Evolutionary conservation across 2,888 invertebrate species (phyloP), one percentile per base, ranked within the genome.

Genomic region (Empis stercorea): DNA sequence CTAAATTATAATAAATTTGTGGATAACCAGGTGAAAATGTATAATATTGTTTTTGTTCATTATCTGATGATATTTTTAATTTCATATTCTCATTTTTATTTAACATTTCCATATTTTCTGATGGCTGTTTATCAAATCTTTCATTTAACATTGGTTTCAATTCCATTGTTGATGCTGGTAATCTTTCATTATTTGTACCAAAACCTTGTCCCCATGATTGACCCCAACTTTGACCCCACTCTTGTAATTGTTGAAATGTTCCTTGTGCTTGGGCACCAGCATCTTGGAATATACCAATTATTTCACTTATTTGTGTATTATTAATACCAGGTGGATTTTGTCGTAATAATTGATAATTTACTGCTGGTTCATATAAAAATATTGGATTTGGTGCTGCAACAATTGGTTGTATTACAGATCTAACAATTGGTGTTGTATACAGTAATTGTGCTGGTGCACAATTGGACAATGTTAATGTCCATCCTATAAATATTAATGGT

Each of bases 11-110:
- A 43, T 57, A 65, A 55, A 69, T 74, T 36, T 74, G 66, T 1
- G 71, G 70, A 49, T 67, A 73, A 55, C 66, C 77, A 54, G 77
- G 76, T 0, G 79, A 68, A 27, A n/a, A n/a, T n/a, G 78, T 73
- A 61, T 75, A 79, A 52, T 76, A 75, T 49, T 75, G 63, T 54
- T 76, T 76, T 3, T 76, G 46, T 10, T 37, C 13, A 10, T 46
- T 27, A 7, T 17, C 55, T 13, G 53, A 59, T 23, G 61, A 52
- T 9, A 54, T 56, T 34, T 61, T 10, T 20, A 20, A 10, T 7
- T 39, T n/a, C 4, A 43, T 44, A n/a, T 9, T 16, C 30, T 14
- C 36, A 30, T n/a, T n/a, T n/a, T n/a, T n/a, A 9, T 39, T 41
- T 17, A 50, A 43, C 9, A 43, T 39, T 16, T 48, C 47, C 5